Conservation (phyloP, 2,113 vertebrate genomes). For the Irena cyanogastra region DNA sequence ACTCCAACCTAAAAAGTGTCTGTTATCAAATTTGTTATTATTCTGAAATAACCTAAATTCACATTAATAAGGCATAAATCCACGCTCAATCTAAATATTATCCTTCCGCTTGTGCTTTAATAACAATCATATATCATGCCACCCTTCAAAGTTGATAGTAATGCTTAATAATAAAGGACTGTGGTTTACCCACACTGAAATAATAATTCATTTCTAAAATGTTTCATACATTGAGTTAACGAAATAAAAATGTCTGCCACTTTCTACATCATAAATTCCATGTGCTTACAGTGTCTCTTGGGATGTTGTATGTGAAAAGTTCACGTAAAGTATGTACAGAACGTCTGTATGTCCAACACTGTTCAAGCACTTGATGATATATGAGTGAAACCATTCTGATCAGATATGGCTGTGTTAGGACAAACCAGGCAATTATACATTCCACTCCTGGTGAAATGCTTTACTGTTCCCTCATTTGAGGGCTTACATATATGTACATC, state of each 20-base stretch:
- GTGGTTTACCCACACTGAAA: not conserved
- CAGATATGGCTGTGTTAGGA: not conserved
- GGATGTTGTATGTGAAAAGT: not conserved
- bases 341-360: accelerated
- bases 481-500: not conserved
- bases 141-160: not conserved
- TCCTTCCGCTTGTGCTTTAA: not conserved
- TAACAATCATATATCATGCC: not conserved
- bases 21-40: not conserved
- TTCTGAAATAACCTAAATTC: not conserved
- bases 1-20: not conserved
- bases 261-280: not conserved
- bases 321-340: not conserved
- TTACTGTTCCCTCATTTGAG: not conserved
- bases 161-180: not conserved
- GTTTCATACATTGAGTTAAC: not conserved
- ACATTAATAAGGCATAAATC: not conserved
- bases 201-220: not conserved
- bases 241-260: not conserved
- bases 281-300: not conserved
- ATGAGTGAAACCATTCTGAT: not conserved
- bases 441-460: not conserved
- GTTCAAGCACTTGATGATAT: not conserved
- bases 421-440: not conserved
- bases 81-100: not conserved